Conservation (phyloP, 2,113 vertebrate genomes). For the Perca flavescens region DNA sequence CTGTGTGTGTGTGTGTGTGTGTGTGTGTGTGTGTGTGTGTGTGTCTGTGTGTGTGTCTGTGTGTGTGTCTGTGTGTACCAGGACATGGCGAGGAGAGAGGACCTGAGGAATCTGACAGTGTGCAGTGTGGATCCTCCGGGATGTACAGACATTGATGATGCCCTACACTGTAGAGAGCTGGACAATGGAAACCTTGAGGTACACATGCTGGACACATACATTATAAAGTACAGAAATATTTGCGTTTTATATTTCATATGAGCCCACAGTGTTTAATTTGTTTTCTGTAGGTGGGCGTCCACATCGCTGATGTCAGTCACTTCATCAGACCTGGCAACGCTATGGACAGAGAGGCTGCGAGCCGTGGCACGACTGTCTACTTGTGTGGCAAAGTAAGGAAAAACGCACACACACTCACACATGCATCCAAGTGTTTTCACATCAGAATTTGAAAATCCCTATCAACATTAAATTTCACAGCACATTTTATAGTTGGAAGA, state of each 20-base stretch:
- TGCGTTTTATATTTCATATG: neutral
- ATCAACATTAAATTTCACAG: neutral
- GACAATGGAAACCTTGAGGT: constrained; percentile 94
- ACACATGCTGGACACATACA: neutral
- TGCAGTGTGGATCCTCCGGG: constrained; percentile 98
- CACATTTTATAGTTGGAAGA: neutral
- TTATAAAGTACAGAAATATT: neutral
- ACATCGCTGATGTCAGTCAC: constrained; percentile 98
- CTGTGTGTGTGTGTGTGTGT: too few relatives aligned
- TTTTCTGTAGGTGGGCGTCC: constrained; percentile 91
- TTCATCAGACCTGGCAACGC: constrained; percentile 97
- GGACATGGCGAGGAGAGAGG: constrained; percentile 91
- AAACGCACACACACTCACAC: neutral
- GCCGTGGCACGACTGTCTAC: constrained; percentile 96
- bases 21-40: too few relatives aligned
- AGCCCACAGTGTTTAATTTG: neutral
- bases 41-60: neutral
- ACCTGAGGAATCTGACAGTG: constrained; percentile 90
- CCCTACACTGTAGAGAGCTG: constrained; percentile 91
- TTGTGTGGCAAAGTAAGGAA: constrained; percentile 88
- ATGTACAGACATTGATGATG: constrained; percentile 98
- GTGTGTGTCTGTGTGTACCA: constrained; percentile 66
- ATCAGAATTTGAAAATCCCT: neutral
- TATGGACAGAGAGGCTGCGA: constrained; percentile 94
- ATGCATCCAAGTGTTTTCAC: neutral